Evolutionary conservation across 2,113 vertebrate species (phyloP), one percentile per base, ranked within the genome.

Genomic region (Melanocharis versteri): DNA sequence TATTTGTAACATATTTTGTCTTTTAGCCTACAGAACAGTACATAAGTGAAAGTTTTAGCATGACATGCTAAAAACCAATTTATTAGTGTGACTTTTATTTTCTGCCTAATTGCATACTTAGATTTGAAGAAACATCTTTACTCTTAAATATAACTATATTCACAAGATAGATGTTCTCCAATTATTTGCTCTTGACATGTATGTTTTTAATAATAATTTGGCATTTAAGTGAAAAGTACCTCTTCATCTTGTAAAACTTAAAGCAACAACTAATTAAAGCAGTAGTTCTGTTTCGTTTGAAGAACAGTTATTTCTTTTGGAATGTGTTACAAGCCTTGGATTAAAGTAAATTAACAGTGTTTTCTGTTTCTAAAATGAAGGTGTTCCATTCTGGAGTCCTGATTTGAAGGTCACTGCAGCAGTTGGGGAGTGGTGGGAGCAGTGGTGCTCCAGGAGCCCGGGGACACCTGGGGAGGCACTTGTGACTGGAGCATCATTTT

Each of bases 151-250:
- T 7, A 61, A 83, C 42, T 66, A 76, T 31, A 79, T 58, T 83
- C 47, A 58, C 42, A 73, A n/a, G 39, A 56, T 88, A 47, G 24
- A 11, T 77, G 48, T 82, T 93, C 50, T 42, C 42, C 90, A 66
- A 60, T 72, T 93, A 86, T 83, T 58, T 56, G 61, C 76, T 42
- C 57, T 87, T 88, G 72, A 39, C 90, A 58, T 60, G 44, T 62
- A 33, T 64, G 37, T 27, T 94, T 94, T 75, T 76, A 86, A 70
- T 93, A 96, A 83, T 81, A 83, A 86, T 80, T 85, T 88, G 77
- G 37, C 72, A 78, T 94, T 96, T 94, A 68, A 87, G 70, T 93
- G 83, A 87, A 27, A 42, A 79, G 65, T 19, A 44, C 33, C n/a
- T 88, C 17, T 96, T 89, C 76, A 73, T 94, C 93, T 86, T 78